Conservation (phyloP, 2,888 invertebrate genomes). For the Pollenia amentaria region DNA sequence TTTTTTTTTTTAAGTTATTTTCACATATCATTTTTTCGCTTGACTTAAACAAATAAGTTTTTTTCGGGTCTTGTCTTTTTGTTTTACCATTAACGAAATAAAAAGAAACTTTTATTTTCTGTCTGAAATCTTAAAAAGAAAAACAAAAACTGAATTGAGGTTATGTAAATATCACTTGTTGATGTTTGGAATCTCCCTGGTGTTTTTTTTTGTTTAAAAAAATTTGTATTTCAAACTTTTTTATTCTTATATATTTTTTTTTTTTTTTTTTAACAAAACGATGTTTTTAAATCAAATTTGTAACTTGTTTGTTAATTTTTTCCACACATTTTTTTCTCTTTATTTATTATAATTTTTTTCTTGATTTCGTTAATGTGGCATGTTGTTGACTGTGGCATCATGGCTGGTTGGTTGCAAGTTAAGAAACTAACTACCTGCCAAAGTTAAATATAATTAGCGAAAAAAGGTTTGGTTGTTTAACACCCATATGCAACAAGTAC, state of each 20-base stretch:
- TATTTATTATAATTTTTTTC: neutral
- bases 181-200: constrained; percentile 38
- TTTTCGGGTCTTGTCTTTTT: neutral
- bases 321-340: neutral
- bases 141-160: constrained; percentile 56
- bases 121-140: constrained; percentile 19
- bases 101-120: constrained; percentile 43
- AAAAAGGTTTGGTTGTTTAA: constrained; percentile 71
- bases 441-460: constrained; percentile 72
- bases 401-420: neutral
- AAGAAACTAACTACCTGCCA: constrained; percentile 59
- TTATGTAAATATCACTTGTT: constrained; percentile 71
- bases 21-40: constrained; percentile 33
- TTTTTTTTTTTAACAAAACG: constrained; percentile 1
- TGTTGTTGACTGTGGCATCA: constrained; percentile 41
- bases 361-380: constrained; percentile 44
- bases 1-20: constrained; percentile 22
- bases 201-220: neutral
- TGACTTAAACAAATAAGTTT: constrained; percentile 58
- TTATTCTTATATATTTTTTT: neutral
- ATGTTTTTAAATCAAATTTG: constrained; percentile 65
- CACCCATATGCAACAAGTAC: constrained; percentile 68
- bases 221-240: constrained; percentile 14
- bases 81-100: neutral
- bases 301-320: constrained; percentile 57